Evolutionary conservation across 2,113 vertebrate species (phyloP).

Genomic region (Abramis brama): DNA sequence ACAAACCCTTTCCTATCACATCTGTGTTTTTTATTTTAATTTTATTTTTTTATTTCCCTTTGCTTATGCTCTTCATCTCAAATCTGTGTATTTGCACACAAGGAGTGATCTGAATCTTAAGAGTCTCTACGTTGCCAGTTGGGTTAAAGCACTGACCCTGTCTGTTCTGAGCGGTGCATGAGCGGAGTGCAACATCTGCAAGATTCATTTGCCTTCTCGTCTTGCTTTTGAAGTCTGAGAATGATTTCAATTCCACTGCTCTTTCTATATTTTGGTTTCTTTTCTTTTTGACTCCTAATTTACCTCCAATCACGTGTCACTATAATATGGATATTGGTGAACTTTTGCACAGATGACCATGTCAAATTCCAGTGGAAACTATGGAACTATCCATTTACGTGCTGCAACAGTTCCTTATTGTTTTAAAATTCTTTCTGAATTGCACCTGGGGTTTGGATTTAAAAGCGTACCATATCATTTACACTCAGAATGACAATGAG

Average conservation of each 20-base stretch:
- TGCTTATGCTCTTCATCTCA: background rate
- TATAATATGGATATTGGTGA: background rate
- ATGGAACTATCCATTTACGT: background rate
- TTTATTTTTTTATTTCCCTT: background rate
- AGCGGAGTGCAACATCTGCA: constrained; percentile 12
- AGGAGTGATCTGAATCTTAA: constrained; percentile 37
- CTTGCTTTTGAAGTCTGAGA: background rate
- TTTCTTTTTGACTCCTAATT: background rate
- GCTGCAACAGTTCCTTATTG: constrained; percentile 7
- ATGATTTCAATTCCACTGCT: background rate
- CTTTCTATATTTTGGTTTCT: constrained; percentile 12
- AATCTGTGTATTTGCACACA: background rate
- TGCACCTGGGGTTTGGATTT: background rate
- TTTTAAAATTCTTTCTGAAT: constrained; percentile 3
- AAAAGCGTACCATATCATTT: constrained; percentile 9
- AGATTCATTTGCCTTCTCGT: constrained; percentile 10
- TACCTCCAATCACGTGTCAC: background rate
- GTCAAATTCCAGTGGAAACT: constrained; percentile 13
- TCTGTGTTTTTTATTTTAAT: constrained; percentile 16
- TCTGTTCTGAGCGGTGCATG: constrained; percentile 18
- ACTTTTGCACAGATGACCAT: background rate
- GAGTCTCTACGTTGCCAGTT: background rate
- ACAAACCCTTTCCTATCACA: constrained; percentile 24
- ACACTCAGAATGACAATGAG: constrained; percentile 22
- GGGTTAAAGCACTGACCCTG: background rate